phyloP scores from a whole-genome alignment of 2,797 vertebrate genomes.

The Syndactyla subalaris region DNA sequence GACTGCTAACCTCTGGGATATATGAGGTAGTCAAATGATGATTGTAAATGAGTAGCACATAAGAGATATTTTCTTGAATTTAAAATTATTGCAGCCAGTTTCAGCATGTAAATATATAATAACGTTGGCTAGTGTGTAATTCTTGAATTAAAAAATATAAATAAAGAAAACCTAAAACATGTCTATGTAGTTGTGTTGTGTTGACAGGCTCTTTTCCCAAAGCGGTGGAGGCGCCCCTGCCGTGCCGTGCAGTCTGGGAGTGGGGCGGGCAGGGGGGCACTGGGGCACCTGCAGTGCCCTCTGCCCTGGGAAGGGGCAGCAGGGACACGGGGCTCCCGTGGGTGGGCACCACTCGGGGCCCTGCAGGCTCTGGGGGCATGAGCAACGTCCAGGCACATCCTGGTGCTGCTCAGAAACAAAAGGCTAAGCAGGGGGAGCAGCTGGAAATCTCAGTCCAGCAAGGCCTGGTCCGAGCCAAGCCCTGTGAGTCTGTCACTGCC shows the following conservation, averaged over 20 bases:
- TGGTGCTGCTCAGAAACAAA: not conserved
- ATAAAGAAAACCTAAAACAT: constrained; percentile 83
- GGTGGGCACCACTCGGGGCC: not conserved
- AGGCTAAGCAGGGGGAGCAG: not conserved
- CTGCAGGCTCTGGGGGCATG: not conserved
- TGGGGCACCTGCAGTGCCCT: not conserved
- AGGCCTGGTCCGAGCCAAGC: not conserved
- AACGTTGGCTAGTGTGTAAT: constrained; percentile 88
- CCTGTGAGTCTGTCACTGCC: not conserved
- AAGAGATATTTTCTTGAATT: constrained; percentile 89
- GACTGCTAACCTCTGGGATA: constrained; percentile 84
- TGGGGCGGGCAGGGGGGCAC: not conserved
- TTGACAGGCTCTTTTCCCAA: not conserved
- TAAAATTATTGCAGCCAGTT: constrained; percentile 85
- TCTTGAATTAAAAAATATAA: constrained; percentile 86
- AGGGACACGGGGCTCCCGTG: not conserved
- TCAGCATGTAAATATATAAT: constrained; percentile 90
- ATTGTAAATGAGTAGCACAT: constrained; percentile 86
- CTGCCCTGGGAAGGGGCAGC: not conserved
- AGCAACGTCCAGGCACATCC: not conserved
- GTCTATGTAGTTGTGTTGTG: constrained; percentile 62
- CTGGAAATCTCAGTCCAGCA: not conserved
- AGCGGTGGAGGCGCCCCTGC: not conserved
- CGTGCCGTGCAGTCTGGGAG: not conserved
- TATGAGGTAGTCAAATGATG: constrained; percentile 78